Base-by-base conservation (phyloP, 2,888 invertebrate genomes). In the Troides aeacus region DNA sequence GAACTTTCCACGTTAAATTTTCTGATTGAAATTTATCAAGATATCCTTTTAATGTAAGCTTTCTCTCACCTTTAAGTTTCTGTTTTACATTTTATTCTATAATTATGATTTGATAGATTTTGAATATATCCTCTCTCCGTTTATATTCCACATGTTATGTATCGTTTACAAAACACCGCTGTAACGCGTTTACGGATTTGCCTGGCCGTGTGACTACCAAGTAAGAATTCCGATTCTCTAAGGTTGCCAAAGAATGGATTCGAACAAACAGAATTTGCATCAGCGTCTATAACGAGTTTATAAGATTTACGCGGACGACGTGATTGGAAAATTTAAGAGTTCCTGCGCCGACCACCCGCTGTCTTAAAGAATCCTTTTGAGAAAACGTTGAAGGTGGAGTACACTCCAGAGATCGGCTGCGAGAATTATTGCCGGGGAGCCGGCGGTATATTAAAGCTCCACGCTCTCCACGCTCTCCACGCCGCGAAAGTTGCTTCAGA, bases 241-340 rank as follows among this genome's bases (percentile, higher is more conserved):
- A 58, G 39, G 15, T 36, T 15, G 42, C 15, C n/a, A 53, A 72
- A 72, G 70, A 65, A 70, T 36, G 39, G 39, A 59, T 62, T 62
- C 36, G 61, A 65, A 66, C 64, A 61, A 74, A 74, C 71, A 69
- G 71, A 74, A 75, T 71, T 75, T 73, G 71, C 72, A 72, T 75
- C 66, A 68, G 56, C 63, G 18, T 71, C 58, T 68, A 70, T 72
- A 75, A 74, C 73, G 73, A 75, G 76, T 71, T 70, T 46, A 17
- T 59, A 30, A 73, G 75, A 76, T 76, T 75, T 75, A 76, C 72
- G 73, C 50, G 58, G 24, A 30, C 59, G 71, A 72, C 75, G 75
- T 75, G 75, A 74, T 73, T 53, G 66, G 70, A 63, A 71, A 72
- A 73, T 74, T 74, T 74, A 72, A 70, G 69, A 73, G 64, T 69